Evolutionary conservation across 1,140 invertebrate genomes (phyloP), one percentile per base, ranked within the genome.

Genomic region (Rhagoletis zephyria): DNA sequence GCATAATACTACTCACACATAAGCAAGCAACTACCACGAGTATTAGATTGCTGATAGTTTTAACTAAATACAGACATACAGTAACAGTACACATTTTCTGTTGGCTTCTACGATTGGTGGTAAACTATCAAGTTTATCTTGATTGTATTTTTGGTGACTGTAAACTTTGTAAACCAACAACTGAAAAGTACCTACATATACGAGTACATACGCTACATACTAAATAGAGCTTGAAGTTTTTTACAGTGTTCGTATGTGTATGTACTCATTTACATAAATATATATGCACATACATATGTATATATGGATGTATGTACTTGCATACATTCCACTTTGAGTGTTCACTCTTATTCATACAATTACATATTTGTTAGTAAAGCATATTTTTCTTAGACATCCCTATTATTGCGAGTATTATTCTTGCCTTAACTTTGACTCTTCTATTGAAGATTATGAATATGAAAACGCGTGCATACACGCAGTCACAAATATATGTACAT

Each of bases 301-400:
- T 63, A 81, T 81, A 30, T 30, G 30, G 30, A 30, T 30, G 30
- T 30, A 51, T 30, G 45, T 16, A 51, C 48, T 51, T 48, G 42
- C 48, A 48, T 16, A 14, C 42, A 77, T 74, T n/a, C 16, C 19
- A 16, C 48, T 10, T 59, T 30, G 48, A 59, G 74, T 81, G 74
- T 81, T 81, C n/a, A 48, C 16, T 56, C 56, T 56, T 81, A 2
- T 81, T 81, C 3, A 14, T 81, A n/a, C 48, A 30, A 30, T 30
- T 30, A 30, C 30, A 30, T 30, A 30, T 56, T 81, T 81, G 74
- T 59, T 81, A 9, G 74, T 59, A 30, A 12, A 81, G 48, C 19
- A 81, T 81, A 59, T 81, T 81, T 59, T 81, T 59, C 74, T 81
- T 81, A 51, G 74, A 81, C 42, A 81, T 16, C 48, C 5, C 51